Conservation (phyloP, 2,797 vertebrate species). For the Cuculus canorus region DNA sequence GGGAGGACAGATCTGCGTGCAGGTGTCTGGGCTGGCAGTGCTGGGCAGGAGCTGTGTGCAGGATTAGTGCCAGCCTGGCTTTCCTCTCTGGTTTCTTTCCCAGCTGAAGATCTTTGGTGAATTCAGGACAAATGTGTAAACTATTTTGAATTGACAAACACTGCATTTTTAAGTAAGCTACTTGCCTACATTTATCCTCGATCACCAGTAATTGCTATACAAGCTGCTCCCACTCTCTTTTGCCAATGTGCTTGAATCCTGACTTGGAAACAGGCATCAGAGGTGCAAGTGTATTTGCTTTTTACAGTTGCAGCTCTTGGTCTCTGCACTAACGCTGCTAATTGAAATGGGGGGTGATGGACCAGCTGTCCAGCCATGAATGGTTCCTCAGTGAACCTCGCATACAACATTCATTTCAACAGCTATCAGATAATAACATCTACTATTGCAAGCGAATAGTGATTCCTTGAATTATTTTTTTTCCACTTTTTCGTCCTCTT, state of each 20-base stretch:
- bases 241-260: neutral
- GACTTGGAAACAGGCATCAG: neutral
- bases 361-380: neutral
- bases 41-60: neutral
- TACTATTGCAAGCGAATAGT: neutral
- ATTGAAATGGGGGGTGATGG: neutral
- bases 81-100: neutral
- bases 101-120: neutral
- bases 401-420: neutral
- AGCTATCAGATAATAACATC: neutral
- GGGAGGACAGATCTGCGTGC: neutral
- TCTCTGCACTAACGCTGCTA: neutral
- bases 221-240: neutral
- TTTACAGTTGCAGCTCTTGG: neutral
- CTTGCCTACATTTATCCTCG: neutral
- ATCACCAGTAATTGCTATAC: neutral
- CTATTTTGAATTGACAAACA: neutral
- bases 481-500: rapidly evolving
- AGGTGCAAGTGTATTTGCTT: neutral
- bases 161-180: neutral
- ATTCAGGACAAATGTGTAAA: neutral
- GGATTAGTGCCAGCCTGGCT: neutral
- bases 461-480: neutral
- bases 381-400: neutral
- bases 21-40: rapidly evolving